phyloP scores from a whole-genome alignment of 2,113 vertebrate species.

The Notarius lentiginosus region DNA sequence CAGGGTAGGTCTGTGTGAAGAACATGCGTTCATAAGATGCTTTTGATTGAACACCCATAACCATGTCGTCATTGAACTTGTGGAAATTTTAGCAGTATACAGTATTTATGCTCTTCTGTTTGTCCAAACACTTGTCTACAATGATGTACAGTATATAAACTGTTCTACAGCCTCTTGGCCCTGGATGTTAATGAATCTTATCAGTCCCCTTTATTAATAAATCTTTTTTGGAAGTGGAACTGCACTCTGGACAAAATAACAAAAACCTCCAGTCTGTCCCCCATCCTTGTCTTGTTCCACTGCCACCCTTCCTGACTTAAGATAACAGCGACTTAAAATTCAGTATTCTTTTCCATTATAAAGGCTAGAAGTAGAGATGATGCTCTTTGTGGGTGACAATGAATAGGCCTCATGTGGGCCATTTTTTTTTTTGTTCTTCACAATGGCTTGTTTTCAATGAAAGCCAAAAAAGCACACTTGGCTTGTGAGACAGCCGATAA shows the following conservation, averaged over 20 bases:
- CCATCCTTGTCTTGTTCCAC: not conserved
- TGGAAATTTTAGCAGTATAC: not conserved
- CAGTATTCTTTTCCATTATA: conserved; percentile 11
- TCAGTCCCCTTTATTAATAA: not conserved
- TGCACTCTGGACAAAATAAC: not conserved
- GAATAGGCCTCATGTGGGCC: not conserved
- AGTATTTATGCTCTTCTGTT: not conserved
- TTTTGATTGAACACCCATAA: not conserved
- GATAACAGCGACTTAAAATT: conserved; percentile 4
- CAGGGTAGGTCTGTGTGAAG: conserved; percentile 27
- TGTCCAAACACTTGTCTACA: not conserved
- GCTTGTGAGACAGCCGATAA: conserved; percentile 21
- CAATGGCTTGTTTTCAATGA: conserved; percentile 15
- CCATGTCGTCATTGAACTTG: not conserved
- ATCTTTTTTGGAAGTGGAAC: not conserved
- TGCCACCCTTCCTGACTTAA: not conserved
- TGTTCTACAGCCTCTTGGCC: not conserved
- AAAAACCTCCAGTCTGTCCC: not conserved
- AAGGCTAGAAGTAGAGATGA: not conserved
- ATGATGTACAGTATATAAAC: not conserved
- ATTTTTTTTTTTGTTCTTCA: not conserved
- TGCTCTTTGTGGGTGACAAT: conserved; percentile 18
- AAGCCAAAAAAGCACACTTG: not conserved
- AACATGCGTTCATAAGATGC: not conserved
- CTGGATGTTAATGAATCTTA: not conserved